Evolutionary conservation across 2,797 vertebrate genomes (phyloP).

Genomic region (Trematomus bernacchii): DNA sequence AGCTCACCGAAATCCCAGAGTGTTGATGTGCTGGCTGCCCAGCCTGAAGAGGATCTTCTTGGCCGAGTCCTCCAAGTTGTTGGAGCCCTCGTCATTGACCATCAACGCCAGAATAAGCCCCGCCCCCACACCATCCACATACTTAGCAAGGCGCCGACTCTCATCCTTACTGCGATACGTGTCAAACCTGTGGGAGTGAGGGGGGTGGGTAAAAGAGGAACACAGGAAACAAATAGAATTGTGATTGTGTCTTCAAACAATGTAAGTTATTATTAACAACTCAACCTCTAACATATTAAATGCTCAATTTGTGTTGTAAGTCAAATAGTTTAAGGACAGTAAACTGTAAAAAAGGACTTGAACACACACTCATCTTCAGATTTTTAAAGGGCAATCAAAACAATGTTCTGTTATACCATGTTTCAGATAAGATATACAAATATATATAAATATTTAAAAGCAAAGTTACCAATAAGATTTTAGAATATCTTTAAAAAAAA

Average conservation of each 20-base stretch:
- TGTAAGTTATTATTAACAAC: background rate
- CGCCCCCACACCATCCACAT: slow-evolving; percentile 83
- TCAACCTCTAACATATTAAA: background rate
- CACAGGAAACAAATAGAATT: background rate
- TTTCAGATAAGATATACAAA: too few species aligned
- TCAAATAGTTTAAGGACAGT: too few species aligned
- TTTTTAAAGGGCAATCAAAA: too few species aligned
- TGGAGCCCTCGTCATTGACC: slow-evolving; percentile 96
- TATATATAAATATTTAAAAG: too few species aligned
- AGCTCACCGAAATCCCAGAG: slow-evolving; percentile 92
- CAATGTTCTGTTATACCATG: too few species aligned
- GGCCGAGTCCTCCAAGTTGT: slow-evolving; percentile 92
- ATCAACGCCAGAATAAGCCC: slow-evolving; percentile 91
- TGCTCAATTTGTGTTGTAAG: too few species aligned
- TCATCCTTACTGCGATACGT: slow-evolving; percentile 94
- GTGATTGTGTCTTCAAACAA: background rate
- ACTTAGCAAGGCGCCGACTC: slow-evolving; percentile 90
- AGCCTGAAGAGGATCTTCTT: slow-evolving; percentile 90
- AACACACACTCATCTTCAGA: too few species aligned
- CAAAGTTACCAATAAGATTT: too few species aligned
- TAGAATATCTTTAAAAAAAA: too few species aligned
- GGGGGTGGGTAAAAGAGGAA: background rate
- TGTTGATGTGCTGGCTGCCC: slow-evolving; percentile 92
- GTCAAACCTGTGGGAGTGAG: slow-evolving; percentile 88
- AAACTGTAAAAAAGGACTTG: too few species aligned